Conservation (phyloP, 1,140 invertebrate species). For the Danaus plexippus region DNA sequence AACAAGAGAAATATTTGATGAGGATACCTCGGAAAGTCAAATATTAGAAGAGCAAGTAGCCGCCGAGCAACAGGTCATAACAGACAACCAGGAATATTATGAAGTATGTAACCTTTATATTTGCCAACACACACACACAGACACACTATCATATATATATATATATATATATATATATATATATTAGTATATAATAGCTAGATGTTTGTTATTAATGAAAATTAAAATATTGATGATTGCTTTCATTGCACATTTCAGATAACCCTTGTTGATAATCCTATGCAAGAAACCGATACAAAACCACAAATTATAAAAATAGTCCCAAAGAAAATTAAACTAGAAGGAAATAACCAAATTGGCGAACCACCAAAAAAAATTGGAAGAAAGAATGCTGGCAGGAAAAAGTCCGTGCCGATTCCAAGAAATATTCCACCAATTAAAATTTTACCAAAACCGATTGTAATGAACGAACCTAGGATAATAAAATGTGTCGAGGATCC, state of each 20-base stretch:
- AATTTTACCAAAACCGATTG: slow-evolving; percentile 60
- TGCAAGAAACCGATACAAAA: slow-evolving; percentile 33
- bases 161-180: too few relatives aligned
- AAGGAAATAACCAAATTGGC: slow-evolving; percentile 14
- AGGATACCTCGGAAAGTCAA: slow-evolving; percentile 1
- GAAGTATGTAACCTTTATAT: slow-evolving; percentile 32
- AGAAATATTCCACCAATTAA: slow-evolving; percentile 53
- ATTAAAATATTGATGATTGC: too few relatives aligned
- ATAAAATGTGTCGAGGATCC: slow-evolving; percentile 52
- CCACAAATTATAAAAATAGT: slow-evolving; percentile 44
- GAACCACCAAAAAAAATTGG: slow-evolving; percentile 45
- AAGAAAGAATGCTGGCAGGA: slow-evolving; percentile 45
- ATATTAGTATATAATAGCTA: too few relatives aligned
- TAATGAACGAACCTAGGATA: slow-evolving; percentile 49
- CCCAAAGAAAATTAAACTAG: slow-evolving; percentile 26
- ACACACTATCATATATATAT: too few relatives aligned
- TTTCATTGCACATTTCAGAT: slow-evolving; percentile 39
- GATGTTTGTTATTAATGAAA: too few relatives aligned
- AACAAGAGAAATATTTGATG: background rate
- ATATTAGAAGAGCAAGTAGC: slow-evolving; percentile 6
- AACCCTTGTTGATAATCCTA: slow-evolving; percentile 48
- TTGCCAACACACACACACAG: too few relatives aligned
- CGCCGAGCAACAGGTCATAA: slow-evolving; percentile 52
- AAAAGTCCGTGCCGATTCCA: slow-evolving; percentile 46
- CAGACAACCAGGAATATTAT: slow-evolving; percentile 62